phyloP scores from a whole-genome alignment of 1,140 invertebrate genomes.

The Thalassaphorura encarpata region DNA sequence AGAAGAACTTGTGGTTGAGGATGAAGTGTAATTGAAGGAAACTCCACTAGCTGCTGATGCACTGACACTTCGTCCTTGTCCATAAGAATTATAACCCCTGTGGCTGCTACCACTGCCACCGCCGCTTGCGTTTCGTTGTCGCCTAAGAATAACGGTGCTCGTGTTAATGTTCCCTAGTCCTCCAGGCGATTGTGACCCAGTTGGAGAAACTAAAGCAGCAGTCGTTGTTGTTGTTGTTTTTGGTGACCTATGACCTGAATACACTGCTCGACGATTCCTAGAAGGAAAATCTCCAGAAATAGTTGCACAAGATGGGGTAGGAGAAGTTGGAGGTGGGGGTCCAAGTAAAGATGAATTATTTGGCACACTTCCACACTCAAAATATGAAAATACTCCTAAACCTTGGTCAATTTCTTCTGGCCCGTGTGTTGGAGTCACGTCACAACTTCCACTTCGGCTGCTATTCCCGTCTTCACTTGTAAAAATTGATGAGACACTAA shows the following conservation, averaged over 20 bases:
- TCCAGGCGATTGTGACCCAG: too few species aligned
- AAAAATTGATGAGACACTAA: not conserved
- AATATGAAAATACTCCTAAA: too few species aligned
- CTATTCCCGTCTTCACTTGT: conserved; percentile 2
- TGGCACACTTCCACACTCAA: not conserved
- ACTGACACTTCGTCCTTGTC: not conserved
- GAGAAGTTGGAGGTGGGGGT: not conserved
- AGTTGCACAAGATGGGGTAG: not conserved
- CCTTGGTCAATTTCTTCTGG: too few species aligned
- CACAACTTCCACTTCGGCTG: too few species aligned
- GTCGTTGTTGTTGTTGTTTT: too few species aligned
- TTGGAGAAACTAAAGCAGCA: too few species aligned
- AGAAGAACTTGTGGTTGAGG: not conserved
- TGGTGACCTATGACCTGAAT: too few species aligned
- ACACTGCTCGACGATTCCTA: not conserved
- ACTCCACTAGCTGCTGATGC: not conserved
- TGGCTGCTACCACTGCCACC: too few species aligned
- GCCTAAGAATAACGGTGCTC: too few species aligned
- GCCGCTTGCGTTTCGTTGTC: too few species aligned
- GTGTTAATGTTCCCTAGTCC: too few species aligned
- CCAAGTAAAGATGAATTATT: too few species aligned
- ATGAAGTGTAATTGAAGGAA: not conserved
- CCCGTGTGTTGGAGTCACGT: not conserved
- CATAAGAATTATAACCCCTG: not conserved
- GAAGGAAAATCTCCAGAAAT: not conserved